These are phyloP conservation scores for Drusus annulatus DNA, from an alignment of 1,140 invertebrate genomes.

Conservation along the genomic window DNA sequence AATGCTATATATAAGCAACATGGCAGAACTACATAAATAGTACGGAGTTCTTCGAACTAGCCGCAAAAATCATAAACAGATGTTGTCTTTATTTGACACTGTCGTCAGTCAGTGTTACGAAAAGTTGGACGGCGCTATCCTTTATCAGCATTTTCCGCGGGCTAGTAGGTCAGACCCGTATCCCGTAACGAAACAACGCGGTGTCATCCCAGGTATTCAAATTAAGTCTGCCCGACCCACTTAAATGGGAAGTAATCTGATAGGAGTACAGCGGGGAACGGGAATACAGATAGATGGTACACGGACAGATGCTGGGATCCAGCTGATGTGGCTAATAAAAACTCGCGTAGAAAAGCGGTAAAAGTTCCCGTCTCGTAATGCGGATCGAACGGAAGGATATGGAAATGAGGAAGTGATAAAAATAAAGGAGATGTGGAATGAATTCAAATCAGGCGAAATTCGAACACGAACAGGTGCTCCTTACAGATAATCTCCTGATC, in stretches of 20 bases:
- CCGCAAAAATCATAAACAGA: too few species aligned
- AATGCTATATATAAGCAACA: too few species aligned
- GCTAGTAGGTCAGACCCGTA: background rate
- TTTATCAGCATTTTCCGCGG: background rate
- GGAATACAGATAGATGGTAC: background rate
- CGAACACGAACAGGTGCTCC: background rate
- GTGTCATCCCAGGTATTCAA: slow-evolving; percentile 1
- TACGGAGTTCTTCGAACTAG: too few species aligned
- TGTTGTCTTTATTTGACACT: too few species aligned
- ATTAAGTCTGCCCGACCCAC: background rate
- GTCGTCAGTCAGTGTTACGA: too few species aligned
- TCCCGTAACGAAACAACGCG: slow-evolving; percentile 22
- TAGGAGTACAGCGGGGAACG: background rate
- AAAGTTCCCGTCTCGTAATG: background rate
- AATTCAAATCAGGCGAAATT: background rate
- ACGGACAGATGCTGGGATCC: background rate
- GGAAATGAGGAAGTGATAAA: background rate
- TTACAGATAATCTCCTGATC: background rate
- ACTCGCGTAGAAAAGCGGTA: background rate
- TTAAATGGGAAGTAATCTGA: slow-evolving; percentile 12
- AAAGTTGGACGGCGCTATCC: background rate
- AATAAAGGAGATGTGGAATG: background rate
- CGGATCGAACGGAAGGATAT: background rate
- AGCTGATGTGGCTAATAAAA: background rate
- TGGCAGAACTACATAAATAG: too few species aligned